Base-by-base conservation (phyloP, 2,888 invertebrate species). In the Steinernema hermaphroditum region DNA sequence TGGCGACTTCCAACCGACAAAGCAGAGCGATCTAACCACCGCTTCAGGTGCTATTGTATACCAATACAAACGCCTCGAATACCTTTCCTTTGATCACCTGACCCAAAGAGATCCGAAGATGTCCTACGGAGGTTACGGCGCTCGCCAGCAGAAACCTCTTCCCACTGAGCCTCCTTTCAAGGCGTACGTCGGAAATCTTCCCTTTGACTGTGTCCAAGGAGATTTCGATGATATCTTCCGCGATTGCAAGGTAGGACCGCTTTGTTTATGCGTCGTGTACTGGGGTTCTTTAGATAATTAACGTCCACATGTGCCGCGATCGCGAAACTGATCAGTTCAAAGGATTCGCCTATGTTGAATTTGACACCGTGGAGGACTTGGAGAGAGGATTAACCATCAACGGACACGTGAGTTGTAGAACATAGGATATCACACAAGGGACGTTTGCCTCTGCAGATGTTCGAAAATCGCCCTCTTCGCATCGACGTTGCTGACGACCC, bases 311-410 rank as follows among this genome's bases (percentile, higher is more conserved):
- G 71, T 79, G 82, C 4, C 81, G 78, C 32, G 83, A 83, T 41
- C 71, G 80, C 29, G 82, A 81, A 32, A 75, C 77, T 2, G 82
- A 81, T 44, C 14, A 62, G 0, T 83, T 81, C 77, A 82, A 81
- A 69, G 83, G 82, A 16, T 82, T 79, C 71, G 77, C 76, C 49
- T 83, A 83, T 71, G 81, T 83, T 4, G 81, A 80, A 69, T 77
- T 79, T 19, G 41, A 22, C n/a, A 75, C 62, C 9, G 72, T 75
- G 27, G 77, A 82, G 8, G 75, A 77, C 19, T 50, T 82, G 29
- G 74, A 78, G 16, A 72, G 74, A 16, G 75, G 81, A 1, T 19
- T 76, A 4, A 34, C 49, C 0, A 69, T 78, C 1, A 72, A 82
- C 70, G 77, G 78, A 34, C 75, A 71, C 1, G 81, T 81, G 68